Evolutionary conservation across 2,888 invertebrate genomes (phyloP).

Genomic region (Xylocampa areola): DNA sequence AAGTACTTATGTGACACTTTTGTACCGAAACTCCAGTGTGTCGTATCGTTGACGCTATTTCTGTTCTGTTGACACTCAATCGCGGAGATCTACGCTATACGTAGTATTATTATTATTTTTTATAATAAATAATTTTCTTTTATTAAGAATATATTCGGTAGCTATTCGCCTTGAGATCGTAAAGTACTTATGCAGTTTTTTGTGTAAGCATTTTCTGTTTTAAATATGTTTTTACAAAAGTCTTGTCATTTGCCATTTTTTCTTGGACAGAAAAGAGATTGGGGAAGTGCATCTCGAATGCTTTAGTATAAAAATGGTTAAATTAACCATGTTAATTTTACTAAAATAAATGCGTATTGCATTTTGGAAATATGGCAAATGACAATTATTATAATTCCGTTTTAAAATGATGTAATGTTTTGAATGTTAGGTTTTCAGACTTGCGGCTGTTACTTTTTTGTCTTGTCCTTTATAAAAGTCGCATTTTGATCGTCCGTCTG

Average conservation of each 20-base stretch:
- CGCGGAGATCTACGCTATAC: constrained; percentile 59
- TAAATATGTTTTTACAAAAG: constrained; percentile 36
- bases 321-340: neutral
- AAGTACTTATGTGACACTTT: constrained; percentile 74
- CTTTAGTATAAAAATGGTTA: neutral
- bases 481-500: constrained; percentile 9
- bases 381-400: constrained; percentile 34
- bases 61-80: constrained; percentile 38
- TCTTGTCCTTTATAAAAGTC: constrained; percentile 19
- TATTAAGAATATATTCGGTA: constrained; percentile 63
- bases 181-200: constrained; percentile 47
- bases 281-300: neutral
- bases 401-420: constrained; percentile 15
- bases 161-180: constrained; percentile 58
- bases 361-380: constrained; percentile 39
- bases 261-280: constrained; percentile 5
- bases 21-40: constrained; percentile 78
- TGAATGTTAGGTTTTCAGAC: constrained; percentile 15
- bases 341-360: no score
- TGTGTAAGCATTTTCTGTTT: constrained; percentile 46
- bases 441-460: constrained; percentile 28
- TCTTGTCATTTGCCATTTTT: constrained; percentile 51
- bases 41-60: constrained; percentile 27
- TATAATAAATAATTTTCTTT: constrained; percentile 48
- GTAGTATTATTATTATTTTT: constrained; percentile 62